phyloP scores from a whole-genome alignment of 2,888 invertebrate species.

The Piscicola geometra region DNA sequence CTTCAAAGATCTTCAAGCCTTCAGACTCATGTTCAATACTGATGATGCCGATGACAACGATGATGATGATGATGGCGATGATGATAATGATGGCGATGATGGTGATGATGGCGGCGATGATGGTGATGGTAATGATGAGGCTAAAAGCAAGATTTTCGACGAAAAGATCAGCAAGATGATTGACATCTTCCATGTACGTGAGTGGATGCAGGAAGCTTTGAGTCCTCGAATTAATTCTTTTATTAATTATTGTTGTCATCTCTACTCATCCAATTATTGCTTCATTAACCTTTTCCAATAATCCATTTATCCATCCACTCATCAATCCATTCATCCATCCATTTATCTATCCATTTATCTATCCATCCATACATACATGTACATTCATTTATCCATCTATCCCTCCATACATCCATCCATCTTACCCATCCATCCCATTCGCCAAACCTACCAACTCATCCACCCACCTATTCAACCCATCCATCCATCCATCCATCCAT shows the following conservation, averaged over 20 bases:
- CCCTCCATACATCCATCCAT: too few species aligned
- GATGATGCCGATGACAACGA: neutral
- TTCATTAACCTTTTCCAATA: neutral
- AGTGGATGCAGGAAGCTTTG: neutral
- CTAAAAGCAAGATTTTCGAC: neutral
- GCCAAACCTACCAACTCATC: neutral
- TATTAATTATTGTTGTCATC: neutral
- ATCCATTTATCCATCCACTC: too few species aligned
- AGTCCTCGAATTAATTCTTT: neutral
- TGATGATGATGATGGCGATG: too few species aligned
- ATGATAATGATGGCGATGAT: slow-evolving; percentile 22
- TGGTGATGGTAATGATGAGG: slow-evolving; percentile 17
- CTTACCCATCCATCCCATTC: neutral
- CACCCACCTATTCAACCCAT: slow-evolving; percentile 24
- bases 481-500: neutral
- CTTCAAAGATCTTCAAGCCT: neutral
- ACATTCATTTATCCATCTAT: too few species aligned
- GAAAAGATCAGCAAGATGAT: neutral
- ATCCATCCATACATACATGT: too few species aligned
- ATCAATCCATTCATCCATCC: too few species aligned
- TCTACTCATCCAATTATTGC: neutral
- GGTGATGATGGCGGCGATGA: slow-evolving; percentile 20
- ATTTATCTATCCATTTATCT: too few species aligned
- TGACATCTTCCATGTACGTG: neutral
- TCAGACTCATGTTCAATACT: slow-evolving; percentile 13